phyloP scores from a whole-genome alignment of 2,797 vertebrate genomes.

The Spondyliosoma cantharus region DNA sequence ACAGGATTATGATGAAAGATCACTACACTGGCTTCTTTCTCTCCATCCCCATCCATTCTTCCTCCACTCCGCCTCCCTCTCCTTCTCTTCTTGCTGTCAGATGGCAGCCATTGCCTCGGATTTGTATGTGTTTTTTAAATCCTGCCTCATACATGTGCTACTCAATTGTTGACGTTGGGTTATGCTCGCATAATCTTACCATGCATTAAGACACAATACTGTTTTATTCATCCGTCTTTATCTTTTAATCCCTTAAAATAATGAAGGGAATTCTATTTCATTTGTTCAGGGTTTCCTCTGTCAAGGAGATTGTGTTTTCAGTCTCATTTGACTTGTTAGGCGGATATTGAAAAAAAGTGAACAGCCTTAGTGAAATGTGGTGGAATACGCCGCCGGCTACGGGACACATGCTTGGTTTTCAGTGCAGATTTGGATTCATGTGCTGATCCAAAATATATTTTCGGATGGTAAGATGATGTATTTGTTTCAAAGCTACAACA shows the following conservation, averaged over 20 bases:
- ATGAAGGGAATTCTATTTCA: slow-evolving; percentile 11
- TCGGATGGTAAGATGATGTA: too few species aligned
- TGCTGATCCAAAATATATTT: neutral
- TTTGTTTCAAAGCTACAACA: too few species aligned
- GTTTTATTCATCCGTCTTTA: slow-evolving; percentile 25
- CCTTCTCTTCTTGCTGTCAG: slow-evolving; percentile 33
- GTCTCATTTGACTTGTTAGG: neutral
- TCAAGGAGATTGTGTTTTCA: slow-evolving; percentile 24
- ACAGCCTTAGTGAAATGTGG: neutral
- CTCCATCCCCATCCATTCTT: slow-evolving; percentile 47
- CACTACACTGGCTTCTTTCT: slow-evolving; percentile 63
- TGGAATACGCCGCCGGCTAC: neutral
- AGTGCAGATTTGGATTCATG: neutral
- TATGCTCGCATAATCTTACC: slow-evolving; percentile 13
- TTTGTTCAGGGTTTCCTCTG: slow-evolving; percentile 4
- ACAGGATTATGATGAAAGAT: slow-evolving; percentile 84
- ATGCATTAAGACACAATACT: slow-evolving; percentile 25
- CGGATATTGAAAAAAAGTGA: neutral
- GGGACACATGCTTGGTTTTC: neutral
- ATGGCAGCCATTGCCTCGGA: slow-evolving; percentile 32
- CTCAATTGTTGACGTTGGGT: slow-evolving; percentile 16
- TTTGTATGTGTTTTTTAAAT: slow-evolving; percentile 24
- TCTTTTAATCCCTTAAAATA: slow-evolving; percentile 27
- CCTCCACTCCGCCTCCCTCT: slow-evolving; percentile 16
- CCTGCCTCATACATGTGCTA: slow-evolving; percentile 27